These are phyloP conservation scores for Epirrhoe alternata DNA, from an alignment of 2,888 invertebrate species.

Conservation along the genomic window DNA sequence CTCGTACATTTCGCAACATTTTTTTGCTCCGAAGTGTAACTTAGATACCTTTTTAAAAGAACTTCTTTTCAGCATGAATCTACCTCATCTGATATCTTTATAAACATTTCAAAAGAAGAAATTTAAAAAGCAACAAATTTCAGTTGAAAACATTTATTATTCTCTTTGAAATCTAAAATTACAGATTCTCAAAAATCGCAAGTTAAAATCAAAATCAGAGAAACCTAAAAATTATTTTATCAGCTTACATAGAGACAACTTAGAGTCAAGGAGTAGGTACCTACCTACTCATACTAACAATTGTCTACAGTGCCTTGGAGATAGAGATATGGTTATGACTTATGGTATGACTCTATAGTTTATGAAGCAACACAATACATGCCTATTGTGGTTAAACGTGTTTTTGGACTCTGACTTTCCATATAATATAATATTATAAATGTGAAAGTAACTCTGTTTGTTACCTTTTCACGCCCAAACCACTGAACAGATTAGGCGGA, in stretches of 20 bases:
- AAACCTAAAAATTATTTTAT: not conserved
- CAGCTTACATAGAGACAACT: constrained; percentile 2
- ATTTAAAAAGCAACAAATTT: constrained; percentile 11
- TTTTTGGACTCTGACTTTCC: too few relatives aligned
- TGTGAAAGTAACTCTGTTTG: too few relatives aligned
- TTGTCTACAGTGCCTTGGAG: not conserved
- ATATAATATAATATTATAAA: too few relatives aligned
- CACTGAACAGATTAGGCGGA: too few relatives aligned
- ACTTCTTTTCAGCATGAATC: not conserved
- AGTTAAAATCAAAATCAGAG: constrained; percentile 12
- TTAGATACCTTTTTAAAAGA: not conserved
- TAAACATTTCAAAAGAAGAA: not conserved
- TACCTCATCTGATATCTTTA: not conserved
- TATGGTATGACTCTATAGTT: not conserved
- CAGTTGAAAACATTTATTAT: constrained; percentile 13
- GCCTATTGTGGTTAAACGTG: too few relatives aligned
- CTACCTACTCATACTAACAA: too few relatives aligned
- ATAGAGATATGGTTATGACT: not conserved
- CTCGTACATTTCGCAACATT: constrained; percentile 4
- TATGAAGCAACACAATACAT: too few relatives aligned
- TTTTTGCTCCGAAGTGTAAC: not conserved
- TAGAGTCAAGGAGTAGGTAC: too few relatives aligned
- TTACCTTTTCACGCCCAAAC: too few relatives aligned
- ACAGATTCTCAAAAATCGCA: constrained; percentile 11
- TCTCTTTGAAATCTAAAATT: constrained; percentile 30